Conservation (phyloP, 2,113 vertebrate species). For the Halcyon malimbica region DNA sequence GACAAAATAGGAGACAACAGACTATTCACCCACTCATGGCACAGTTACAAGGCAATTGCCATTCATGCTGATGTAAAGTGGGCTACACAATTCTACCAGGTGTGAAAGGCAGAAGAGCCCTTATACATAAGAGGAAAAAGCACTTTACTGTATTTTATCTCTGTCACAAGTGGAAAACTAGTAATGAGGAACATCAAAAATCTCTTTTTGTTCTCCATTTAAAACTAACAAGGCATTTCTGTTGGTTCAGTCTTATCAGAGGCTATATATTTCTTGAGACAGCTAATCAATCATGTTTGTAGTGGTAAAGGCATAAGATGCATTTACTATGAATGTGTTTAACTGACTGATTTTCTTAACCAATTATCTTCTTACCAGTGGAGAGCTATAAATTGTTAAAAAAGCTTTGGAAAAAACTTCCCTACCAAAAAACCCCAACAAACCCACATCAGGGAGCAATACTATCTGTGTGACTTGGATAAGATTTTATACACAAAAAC, state of each 20-base stretch:
- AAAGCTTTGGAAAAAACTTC: neutral
- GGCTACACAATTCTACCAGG: conserved; percentile 23
- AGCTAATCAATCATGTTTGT: neutral
- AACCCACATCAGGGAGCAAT: neutral
- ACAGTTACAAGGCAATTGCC: conserved; percentile 25
- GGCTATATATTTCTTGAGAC: neutral
- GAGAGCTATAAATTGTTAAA: neutral
- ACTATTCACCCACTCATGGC: neutral
- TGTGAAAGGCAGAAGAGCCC: conserved; percentile 48
- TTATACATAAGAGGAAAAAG: conserved; percentile 29
- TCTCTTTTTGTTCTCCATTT: neutral
- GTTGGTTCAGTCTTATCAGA: neutral
- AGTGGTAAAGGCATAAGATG: neutral
- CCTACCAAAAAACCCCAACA: neutral
- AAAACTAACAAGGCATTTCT: conserved; percentile 6
- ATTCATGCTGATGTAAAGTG: conserved; percentile 3
- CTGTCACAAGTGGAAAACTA: conserved; percentile 15
- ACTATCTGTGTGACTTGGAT: neutral
- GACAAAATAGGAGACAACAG: neutral
- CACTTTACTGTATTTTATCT: conserved; percentile 50
- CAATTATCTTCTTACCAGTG: neutral
- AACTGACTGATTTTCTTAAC: neutral
- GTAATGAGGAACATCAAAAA: conserved; percentile 2
- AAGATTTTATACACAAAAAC: neutral
- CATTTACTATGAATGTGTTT: neutral